Conservation (phyloP, 2,797 vertebrate species). For the Sebastes hubbsi region DNA sequence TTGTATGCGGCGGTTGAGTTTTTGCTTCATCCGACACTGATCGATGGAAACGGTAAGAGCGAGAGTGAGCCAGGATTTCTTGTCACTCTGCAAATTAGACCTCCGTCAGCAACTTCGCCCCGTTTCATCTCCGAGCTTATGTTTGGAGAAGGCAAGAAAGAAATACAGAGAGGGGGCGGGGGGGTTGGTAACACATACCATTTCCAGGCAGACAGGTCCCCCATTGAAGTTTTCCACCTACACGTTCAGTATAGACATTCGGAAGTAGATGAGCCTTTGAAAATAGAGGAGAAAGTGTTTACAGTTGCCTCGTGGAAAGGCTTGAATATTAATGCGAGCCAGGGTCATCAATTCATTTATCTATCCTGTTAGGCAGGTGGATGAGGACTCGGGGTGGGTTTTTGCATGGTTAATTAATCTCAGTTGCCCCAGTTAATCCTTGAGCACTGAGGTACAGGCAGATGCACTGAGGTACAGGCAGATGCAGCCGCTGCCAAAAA, state of each 20-base stretch:
- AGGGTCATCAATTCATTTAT: slow-evolving; percentile 62
- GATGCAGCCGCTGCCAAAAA: slow-evolving; percentile 74
- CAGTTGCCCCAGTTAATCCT: slow-evolving; percentile 78
- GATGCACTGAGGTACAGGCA: slow-evolving; percentile 69
- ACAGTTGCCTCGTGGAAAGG: slow-evolving; percentile 41
- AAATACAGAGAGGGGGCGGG: background rate
- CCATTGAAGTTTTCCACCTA: slow-evolving; percentile 71
- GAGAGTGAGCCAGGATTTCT: slow-evolving; percentile 46
- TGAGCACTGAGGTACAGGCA: slow-evolving; percentile 71
- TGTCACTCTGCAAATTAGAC: slow-evolving; percentile 73
- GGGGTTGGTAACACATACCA: slow-evolving; percentile 17
- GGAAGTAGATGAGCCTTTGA: slow-evolving; percentile 53
- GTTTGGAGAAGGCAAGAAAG: slow-evolving; percentile 49
- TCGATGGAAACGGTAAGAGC: slow-evolving; percentile 64
- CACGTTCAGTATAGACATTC: slow-evolving; percentile 22
- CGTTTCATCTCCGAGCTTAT: slow-evolving; percentile 66
- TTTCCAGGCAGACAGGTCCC: slow-evolving; percentile 42
- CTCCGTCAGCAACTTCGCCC: slow-evolving; percentile 57
- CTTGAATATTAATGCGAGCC: slow-evolving; percentile 61
- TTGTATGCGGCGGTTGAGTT: slow-evolving; percentile 45
- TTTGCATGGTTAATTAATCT: slow-evolving; percentile 76
- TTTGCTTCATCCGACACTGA: slow-evolving; percentile 56
- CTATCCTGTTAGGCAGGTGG: slow-evolving; percentile 71
- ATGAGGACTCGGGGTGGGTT: slow-evolving; percentile 59
- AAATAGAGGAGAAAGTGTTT: slow-evolving; percentile 54